Percentiles rank a stretch among this genome's conserved stretches.
These are phyloP conservation scores for Homarus gammarus DNA, from an alignment of 2,888 invertebrate species.

Conservation along the genomic window DNA sequence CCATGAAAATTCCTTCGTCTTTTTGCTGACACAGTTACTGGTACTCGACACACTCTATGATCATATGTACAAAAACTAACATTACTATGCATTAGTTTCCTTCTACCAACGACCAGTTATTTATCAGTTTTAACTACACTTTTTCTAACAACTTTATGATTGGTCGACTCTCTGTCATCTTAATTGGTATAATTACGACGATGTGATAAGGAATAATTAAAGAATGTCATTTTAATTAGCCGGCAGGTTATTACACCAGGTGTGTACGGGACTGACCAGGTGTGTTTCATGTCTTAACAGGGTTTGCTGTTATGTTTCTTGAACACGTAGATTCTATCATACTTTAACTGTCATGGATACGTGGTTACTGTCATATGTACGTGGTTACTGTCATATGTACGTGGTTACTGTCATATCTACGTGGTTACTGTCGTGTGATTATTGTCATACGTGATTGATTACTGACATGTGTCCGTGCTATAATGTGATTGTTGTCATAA, in stretches of 20 bases:
- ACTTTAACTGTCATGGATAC: background rate
- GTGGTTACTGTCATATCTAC: background rate
- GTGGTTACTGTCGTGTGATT: background rate
- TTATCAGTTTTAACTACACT: too few species aligned
- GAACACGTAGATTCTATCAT: background rate
- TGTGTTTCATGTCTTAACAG: background rate
- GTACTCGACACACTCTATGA: too few species aligned
- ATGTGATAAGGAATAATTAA: background rate
- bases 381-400: background rate
- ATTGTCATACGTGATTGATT: background rate
- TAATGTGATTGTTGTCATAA: too few species aligned
- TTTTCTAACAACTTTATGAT: too few species aligned
- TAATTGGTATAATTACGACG: background rate
- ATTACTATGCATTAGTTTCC: too few species aligned
- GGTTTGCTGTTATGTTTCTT: background rate
- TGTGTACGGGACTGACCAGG: background rate
- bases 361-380: background rate
- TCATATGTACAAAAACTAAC: too few species aligned
- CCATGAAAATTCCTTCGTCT: too few species aligned
- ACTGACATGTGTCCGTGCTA: background rate
- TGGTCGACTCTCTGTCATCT: too few species aligned
- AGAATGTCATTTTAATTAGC: background rate
- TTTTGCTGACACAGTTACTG: too few species aligned
- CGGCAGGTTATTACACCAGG: background rate
- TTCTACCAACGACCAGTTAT: too few species aligned